Conservation (phyloP, 2,797 vertebrate species). For the Chanos chanos region DNA sequence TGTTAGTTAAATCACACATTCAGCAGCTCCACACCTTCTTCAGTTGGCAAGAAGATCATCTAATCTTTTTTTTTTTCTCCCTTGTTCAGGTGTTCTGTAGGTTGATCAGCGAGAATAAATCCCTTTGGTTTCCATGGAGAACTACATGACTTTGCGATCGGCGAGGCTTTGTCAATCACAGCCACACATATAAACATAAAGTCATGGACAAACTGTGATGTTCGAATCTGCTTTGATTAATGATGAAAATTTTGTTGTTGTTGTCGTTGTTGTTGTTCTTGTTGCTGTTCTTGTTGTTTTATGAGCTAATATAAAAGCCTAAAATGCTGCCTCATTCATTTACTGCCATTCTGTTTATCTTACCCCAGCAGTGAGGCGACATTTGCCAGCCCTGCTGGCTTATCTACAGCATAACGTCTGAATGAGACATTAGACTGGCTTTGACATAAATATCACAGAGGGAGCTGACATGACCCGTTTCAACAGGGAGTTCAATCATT, state of each 20-base stretch:
- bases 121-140: too few relatives aligned
- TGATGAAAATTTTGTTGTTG: too few relatives aligned
- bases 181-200: not conserved
- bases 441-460: not conserved
- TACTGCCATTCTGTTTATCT: conserved; percentile 20
- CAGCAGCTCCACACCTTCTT: too few relatives aligned
- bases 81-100: too few relatives aligned
- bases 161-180: not conserved
- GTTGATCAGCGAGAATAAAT: too few relatives aligned
- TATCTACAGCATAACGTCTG: conserved; percentile 6
- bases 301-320: not conserved
- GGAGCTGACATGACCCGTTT: not conserved
- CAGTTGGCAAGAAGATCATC: too few relatives aligned
- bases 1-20: too few relatives aligned
- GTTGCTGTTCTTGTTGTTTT: not conserved
- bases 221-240: not conserved
- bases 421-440: not conserved
- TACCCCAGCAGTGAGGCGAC: conserved; percentile 8
- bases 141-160: too few relatives aligned
- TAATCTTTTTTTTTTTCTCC: too few relatives aligned
- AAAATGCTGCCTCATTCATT: not conserved
- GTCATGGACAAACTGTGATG: not conserved
- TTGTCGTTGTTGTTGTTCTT: too few relatives aligned
- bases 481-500: conserved; percentile 1
- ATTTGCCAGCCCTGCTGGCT: conserved; percentile 13